phyloP scores from a whole-genome alignment of 92 coral and sea anemone species.

The Umimayanthus kanabou region DNA sequence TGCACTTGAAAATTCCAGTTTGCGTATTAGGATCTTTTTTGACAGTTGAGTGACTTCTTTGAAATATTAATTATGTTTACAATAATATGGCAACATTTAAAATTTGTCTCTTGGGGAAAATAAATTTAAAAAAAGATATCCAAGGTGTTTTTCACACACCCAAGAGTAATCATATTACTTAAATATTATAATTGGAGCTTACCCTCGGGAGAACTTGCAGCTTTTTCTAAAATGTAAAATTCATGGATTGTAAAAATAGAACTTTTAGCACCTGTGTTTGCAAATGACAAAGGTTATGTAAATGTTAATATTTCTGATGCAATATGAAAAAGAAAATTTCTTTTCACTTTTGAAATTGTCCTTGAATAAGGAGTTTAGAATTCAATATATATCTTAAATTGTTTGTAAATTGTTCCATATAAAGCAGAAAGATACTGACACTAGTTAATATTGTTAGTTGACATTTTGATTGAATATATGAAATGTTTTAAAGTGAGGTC shows the following conservation, averaged over 20 bases:
- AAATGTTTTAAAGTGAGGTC: neutral
- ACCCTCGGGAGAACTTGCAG: neutral
- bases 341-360: neutral
- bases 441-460: neutral
- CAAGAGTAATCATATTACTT: neutral
- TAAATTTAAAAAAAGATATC: no score
- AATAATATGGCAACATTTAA: neutral
- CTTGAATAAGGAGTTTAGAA: neutral
- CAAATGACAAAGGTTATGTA: slow-evolving; percentile 17
- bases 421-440: neutral
- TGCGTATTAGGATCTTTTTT: neutral
- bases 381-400: neutral
- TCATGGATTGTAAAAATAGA: neutral
- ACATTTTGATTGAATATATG: neutral
- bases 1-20: neutral
- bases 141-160: neutral
- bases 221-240: neutral
- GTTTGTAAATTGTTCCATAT: neutral
- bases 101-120: neutral
- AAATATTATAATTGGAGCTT: neutral
- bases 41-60: slow-evolving; percentile 10
- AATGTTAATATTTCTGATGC: slow-evolving; percentile 9
- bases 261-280: neutral
- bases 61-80: neutral
- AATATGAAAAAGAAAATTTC: neutral